Base-by-base conservation (phyloP, 2,113 vertebrate species). In the Egretta garzetta region DNA sequence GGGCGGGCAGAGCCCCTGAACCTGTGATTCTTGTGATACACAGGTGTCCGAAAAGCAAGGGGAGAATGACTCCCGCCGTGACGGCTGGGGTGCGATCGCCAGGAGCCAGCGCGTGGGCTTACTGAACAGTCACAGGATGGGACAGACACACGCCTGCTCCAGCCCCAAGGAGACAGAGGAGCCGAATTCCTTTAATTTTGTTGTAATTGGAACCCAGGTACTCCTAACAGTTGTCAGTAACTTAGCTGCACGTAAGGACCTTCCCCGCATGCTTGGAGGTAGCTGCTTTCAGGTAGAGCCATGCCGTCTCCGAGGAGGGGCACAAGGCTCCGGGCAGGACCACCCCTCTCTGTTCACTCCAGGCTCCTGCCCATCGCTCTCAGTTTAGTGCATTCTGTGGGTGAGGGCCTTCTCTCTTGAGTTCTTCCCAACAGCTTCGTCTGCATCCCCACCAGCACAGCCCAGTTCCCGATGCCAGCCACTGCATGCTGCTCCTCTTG, bases 1-100 rank as follows among this genome's bases (percentile, higher is more conserved):
- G 35, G 26, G 12, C 0, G 4, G 45, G 52, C 49, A 96, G 76
- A 80, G 83, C 28, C 58, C 47, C 80, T 18, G 8, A 16, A 41
- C 19, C 17, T 12, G 0, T 0, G 10, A 30, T 23, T 80, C 58
- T 8, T 19, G 28, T 43, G 19, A 13, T 28, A 6, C 7, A 14
- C 5, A 6, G 21, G 52, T 26, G 39, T 47, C 45, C 45, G 80
- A 28, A 62, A 22, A 35, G 45, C 59, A 52, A 41, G 28, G 3
- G 50, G 30, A 22, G 58, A 2, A 1, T 12, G 53, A 9, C 27
- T 47, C 32, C 37, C 50, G 1, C 17, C 1, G 2, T 76, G 39
- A 41, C 45, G 10, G 30, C 47, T 35, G 32, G 6, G n/a, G 5
- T 90, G 56, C 37, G 26, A 0, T n/a, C 58, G 23, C 32, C 77